Evolutionary conservation across 1,140 invertebrate genomes (phyloP).

Genomic region (Drosophila equinoxialis): DNA sequence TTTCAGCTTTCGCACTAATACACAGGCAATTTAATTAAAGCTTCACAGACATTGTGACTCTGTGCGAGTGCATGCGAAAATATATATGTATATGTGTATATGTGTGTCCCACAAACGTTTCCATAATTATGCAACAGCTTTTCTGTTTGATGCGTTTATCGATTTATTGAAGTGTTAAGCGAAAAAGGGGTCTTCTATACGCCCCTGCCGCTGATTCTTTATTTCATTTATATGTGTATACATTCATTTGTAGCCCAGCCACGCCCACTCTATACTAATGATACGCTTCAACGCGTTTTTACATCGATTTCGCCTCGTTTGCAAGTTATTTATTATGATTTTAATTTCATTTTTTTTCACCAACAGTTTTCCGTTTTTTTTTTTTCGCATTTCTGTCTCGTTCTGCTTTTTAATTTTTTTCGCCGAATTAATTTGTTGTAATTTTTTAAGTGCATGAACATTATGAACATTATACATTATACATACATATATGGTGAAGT

Average conservation of each 20-base stretch:
- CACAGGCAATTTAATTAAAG: constrained; percentile 70
- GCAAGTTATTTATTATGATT: constrained; percentile 75
- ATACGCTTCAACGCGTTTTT: constrained; percentile 75
- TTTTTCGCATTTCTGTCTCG: not conserved
- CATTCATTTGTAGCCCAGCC: not conserved
- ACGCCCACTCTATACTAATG: constrained; percentile 56
- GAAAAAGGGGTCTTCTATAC: constrained; percentile 61
- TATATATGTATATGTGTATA: not conserved
- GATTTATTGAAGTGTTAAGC: constrained; percentile 80
- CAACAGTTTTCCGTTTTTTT: not conserved
- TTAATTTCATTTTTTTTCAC: constrained; percentile 30
- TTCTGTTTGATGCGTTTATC: constrained; percentile 78
- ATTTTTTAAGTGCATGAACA: constrained; percentile 51
- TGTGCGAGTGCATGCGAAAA: not conserved
- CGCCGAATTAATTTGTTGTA: constrained; percentile 68
- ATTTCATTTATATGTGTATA: not conserved
- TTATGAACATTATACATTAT: constrained; percentile 50
- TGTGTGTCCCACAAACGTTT: constrained; percentile 40
- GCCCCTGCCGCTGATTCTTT: constrained; percentile 32
- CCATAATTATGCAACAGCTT: constrained; percentile 76
- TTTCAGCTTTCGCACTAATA: constrained; percentile 52
- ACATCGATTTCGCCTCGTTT: constrained; percentile 76
- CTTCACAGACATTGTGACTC: constrained; percentile 23
- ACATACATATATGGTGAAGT: constrained; percentile 35
- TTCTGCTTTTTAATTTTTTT: constrained; percentile 17